These are phyloP conservation scores for Notamacropus eugenii DNA, from an alignment of 2,797 vertebrate genomes.

Conservation along the genomic window DNA sequence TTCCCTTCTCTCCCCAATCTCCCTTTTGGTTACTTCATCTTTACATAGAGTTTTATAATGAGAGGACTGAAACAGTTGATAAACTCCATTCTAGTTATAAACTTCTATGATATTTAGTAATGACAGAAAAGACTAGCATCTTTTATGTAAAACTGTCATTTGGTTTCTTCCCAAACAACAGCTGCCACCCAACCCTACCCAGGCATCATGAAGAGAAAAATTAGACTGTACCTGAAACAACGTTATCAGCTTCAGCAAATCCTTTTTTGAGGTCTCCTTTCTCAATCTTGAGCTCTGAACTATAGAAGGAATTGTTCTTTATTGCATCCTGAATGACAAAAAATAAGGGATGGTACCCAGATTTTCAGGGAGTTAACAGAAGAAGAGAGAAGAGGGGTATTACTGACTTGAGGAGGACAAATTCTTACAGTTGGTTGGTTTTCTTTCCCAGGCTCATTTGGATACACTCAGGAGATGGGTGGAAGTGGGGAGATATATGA, in stretches of 20 bases:
- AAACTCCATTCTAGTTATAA: neutral
- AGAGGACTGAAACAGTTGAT: neutral
- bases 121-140: neutral
- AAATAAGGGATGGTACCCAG: slow-evolving; percentile 52
- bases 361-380: slow-evolving; percentile 19
- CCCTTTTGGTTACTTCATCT: neutral
- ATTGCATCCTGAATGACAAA: slow-evolving; percentile 91
- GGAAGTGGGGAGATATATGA: neutral
- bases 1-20: neutral
- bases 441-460: slow-evolving; percentile 1
- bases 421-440: neutral
- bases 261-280: slow-evolving; percentile 91
- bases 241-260: slow-evolving; percentile 92
- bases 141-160: neutral
- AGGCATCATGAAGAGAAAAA: neutral
- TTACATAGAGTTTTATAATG: neutral
- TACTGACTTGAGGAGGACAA: neutral
- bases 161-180: neutral
- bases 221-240: slow-evolving; percentile 90
- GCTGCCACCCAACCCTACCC: neutral
- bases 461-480: neutral
- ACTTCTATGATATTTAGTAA: neutral
- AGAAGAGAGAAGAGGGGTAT: neutral
- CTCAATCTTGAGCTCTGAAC: slow-evolving; percentile 88
- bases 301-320: slow-evolving; percentile 90